Base-by-base conservation (phyloP, 1,140 invertebrate genomes). In the Pogonognathellus flavescens region DNA sequence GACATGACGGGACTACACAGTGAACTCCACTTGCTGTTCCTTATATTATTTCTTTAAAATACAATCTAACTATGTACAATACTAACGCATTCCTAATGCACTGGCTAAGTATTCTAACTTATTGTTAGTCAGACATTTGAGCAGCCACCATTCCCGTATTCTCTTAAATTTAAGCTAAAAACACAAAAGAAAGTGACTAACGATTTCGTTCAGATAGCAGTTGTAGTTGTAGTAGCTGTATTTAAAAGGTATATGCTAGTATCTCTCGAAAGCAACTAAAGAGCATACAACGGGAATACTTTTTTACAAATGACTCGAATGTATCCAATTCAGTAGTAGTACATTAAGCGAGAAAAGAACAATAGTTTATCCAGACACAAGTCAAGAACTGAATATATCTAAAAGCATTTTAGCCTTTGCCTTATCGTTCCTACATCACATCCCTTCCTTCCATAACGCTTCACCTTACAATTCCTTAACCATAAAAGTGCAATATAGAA, bases 181-280 rank as follows among this genome's bases (percentile, higher is more conserved):
- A 76, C 70, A 76, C 70, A 76, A 76, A 76, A 76, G 70, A 76
- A 76, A 76, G 70, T 76, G 70, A 76, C 49, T 76, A 76, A 76
- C 70, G 70, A 76, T 76, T 76, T 50, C 41, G 31, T 49, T 76
- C 25, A 76, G 70, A 49, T 76, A 76, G 49, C 41, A 18, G 31
- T 76, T 66, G 14, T 25, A 25, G 25, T 25, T 50, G 41, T 11
- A 76, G 70, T 76, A 31, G 70, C 31, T 49, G 6, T 41, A 41
- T 41, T 41, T 41, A 41, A 41, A 3, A 41, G 31, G 6, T 41
- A 41, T 41, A 41, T 41, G 31, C 31, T 6, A 41, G 31, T 41
- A 41, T 41, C 31, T 41, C 6, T 41, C 1, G 31, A n/a, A n/a
- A 41, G 31, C 6, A 41, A 41, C 31, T 41, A 6, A 41, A 6